These are phyloP conservation scores for Acanthisitta chloris DNA, from an alignment of 2,113 vertebrate genomes.

Conservation along the genomic window DNA sequence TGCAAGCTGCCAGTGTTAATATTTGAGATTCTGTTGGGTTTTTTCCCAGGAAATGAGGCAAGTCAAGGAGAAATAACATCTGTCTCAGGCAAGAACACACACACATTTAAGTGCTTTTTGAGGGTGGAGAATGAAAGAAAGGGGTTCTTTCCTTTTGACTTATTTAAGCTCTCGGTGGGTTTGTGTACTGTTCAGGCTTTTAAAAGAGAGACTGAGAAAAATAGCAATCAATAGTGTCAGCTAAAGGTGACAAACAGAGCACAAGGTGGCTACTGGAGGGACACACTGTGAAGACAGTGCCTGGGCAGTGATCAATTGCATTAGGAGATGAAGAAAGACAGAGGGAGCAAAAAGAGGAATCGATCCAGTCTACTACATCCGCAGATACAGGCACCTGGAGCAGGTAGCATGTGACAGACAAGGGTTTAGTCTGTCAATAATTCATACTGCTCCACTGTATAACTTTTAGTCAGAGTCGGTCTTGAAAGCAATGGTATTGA, in stretches of 20 bases:
- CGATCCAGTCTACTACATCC: neutral
- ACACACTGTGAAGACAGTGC: neutral
- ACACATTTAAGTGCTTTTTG: neutral
- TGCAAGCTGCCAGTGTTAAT: slow-evolving; percentile 33
- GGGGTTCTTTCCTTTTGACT: slow-evolving; percentile 12
- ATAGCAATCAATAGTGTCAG: slow-evolving; percentile 32
- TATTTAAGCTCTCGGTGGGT: neutral
- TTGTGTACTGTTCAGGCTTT: slow-evolving; percentile 8
- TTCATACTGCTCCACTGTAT: slow-evolving; percentile 16
- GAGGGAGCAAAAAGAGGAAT: slow-evolving; percentile 36
- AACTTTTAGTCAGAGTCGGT: neutral
- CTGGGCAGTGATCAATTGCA: slow-evolving; percentile 24
- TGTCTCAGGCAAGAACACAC: slow-evolving; percentile 5
- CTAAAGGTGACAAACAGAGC: slow-evolving; percentile 39
- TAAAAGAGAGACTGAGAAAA: slow-evolving; percentile 19
- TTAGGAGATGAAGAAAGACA: slow-evolving; percentile 26
- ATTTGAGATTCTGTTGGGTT: slow-evolving; percentile 4
- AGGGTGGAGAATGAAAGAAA: neutral
- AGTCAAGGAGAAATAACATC: slow-evolving; percentile 40
- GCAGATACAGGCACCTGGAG: slow-evolving; percentile 11
- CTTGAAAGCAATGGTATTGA: slow-evolving; percentile 35
- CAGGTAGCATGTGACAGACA: slow-evolving; percentile 20
- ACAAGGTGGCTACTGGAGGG: neutral
- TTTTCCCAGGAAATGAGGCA: slow-evolving; percentile 14
- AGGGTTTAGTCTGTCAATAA: slow-evolving; percentile 15